Percentiles rank a stretch among this genome's conserved stretches.
phyloP scores from a whole-genome alignment of 1,140 invertebrate genomes.

The Helicoverpa armigera region DNA sequence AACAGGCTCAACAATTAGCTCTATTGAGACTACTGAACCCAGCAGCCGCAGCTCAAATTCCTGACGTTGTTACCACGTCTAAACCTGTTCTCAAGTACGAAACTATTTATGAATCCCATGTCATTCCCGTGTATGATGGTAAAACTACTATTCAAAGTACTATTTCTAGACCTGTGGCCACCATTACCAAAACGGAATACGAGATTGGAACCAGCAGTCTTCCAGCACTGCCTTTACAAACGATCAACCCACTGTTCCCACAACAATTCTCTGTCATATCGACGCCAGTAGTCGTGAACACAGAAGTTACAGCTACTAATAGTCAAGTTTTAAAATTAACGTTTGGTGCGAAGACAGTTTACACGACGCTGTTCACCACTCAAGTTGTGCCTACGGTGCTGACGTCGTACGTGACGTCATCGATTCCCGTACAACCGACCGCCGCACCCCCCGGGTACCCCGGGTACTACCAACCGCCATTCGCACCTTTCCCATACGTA shows the following conservation, averaged over 20 bases:
- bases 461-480: constrained; percentile 92
- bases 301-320: constrained; percentile 92
- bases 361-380: constrained; percentile 95
- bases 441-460: constrained; percentile 86
- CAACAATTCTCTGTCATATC: constrained; percentile 92
- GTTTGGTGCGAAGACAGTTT: constrained; percentile 95
- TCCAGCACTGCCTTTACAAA: constrained; percentile 86
- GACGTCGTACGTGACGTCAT: constrained; percentile 93
- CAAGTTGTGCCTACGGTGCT: constrained; percentile 93
- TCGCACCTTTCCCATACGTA: constrained; percentile 91
- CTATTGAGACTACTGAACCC: constrained; percentile 91
- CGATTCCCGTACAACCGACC: constrained; percentile 91
- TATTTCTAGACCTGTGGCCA: constrained; percentile 91
- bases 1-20: constrained; percentile 92
- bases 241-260: constrained; percentile 85
- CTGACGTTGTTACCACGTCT: constrained; percentile 91
- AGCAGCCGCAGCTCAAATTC: constrained; percentile 87
- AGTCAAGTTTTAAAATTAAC: constrained; percentile 94
- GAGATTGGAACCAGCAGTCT: constrained; percentile 91
- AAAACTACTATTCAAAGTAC: constrained; percentile 92
- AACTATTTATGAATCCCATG: constrained; percentile 93
- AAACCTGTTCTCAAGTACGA: constrained; percentile 91
- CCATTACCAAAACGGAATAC: constrained; percentile 92
- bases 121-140: constrained; percentile 92
- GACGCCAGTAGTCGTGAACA: constrained; percentile 93